Conservation (phyloP, 2,888 invertebrate species). For the Choristoneura rosaceana region DNA sequence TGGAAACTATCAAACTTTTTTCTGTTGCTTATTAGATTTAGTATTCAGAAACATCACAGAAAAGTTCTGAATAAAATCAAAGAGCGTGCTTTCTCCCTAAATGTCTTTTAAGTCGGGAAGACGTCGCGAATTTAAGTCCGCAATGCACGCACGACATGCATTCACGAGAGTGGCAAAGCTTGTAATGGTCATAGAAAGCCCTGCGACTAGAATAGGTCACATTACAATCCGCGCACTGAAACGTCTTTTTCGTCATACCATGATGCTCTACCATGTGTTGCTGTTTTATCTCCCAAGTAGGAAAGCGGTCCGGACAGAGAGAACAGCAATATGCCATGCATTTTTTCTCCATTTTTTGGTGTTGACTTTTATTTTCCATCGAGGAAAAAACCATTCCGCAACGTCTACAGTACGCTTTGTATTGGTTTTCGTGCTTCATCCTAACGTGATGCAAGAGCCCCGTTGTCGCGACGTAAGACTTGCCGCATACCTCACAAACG, state of each 20-base stretch:
- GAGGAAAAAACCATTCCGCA: constrained; percentile 41
- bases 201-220: constrained; percentile 42
- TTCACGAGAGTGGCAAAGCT: constrained; percentile 46
- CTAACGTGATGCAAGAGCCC: constrained; percentile 42
- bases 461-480: constrained; percentile 40
- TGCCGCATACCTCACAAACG: constrained; percentile 44
- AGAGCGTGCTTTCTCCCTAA: constrained; percentile 45
- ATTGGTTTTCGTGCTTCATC: constrained; percentile 44
- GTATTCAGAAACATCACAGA: background rate
- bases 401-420: constrained; percentile 46
- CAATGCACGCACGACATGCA: constrained; percentile 46
- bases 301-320: constrained; percentile 46
- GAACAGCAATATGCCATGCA: constrained; percentile 44
- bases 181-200: constrained; percentile 48
- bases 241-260: constrained; percentile 27
- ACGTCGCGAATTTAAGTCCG: constrained; percentile 44
- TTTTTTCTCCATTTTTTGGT: constrained; percentile 38
- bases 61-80: constrained; percentile 12
- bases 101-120: constrained; percentile 46
- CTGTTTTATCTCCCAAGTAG: constrained; percentile 45
- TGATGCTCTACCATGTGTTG: constrained; percentile 45
- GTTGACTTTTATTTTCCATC: constrained; percentile 32
- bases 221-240: constrained; percentile 45
- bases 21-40: background rate
- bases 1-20: background rate